phyloP scores from a whole-genome alignment of 92 coral and sea anemone species.

The Zoanthus sociatus region DNA sequence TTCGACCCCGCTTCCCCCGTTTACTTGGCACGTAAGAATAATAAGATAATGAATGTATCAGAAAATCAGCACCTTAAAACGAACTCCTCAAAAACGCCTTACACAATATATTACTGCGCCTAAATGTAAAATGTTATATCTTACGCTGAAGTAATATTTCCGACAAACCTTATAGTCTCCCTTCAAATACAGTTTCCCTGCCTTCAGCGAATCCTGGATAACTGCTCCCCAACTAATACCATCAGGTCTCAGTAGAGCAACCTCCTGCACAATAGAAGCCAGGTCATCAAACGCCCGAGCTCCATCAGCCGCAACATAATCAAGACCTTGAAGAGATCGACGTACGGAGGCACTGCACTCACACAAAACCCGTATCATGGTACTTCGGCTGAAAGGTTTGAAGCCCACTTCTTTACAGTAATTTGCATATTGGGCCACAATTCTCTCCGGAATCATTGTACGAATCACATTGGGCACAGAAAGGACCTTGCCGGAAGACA shows the following conservation, averaged over 20 bases:
- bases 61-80: no score
- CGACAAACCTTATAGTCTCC: constrained; percentile 14
- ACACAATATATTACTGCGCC: no score
- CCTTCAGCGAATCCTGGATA: constrained; percentile 5
- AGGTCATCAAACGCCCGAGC: constrained; percentile 40
- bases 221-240: background rate
- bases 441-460: constrained; percentile 31
- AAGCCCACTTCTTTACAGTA: constrained; percentile 30
- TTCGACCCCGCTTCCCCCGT: no score
- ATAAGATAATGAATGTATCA: no score
- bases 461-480: constrained; percentile 39
- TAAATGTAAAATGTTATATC: no score
- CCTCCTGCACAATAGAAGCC: background rate
- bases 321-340: constrained; percentile 40
- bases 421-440: constrained; percentile 29
- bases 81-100: no score
- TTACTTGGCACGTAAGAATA: no score
- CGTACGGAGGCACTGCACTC: constrained; percentile 40
- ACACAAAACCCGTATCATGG: constrained; percentile 1
- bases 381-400: constrained; percentile 23
- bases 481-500: constrained; percentile 3
- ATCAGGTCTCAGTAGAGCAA: background rate
- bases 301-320: constrained; percentile 38
- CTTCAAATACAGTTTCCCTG: background rate
- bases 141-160: no score